phyloP scores from a whole-genome alignment of 2,888 invertebrate species.

The Trisateles emortualis region DNA sequence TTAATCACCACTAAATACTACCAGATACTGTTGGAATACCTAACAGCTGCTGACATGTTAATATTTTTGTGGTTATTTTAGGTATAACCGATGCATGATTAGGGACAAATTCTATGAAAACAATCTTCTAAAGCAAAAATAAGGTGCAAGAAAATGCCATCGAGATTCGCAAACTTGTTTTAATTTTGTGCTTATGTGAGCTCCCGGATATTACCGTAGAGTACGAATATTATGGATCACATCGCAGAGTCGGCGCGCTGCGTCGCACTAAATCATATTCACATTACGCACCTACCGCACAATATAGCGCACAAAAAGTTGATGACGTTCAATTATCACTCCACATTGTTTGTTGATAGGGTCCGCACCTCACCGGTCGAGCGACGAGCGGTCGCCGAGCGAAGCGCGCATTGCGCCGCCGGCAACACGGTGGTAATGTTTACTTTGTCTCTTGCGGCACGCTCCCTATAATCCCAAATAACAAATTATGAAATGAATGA shows the following conservation, averaged over 20 bases:
- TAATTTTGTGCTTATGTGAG: neutral
- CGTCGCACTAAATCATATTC: conserved; percentile 47
- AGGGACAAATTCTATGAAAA: too few species aligned
- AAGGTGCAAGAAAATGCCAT: neutral
- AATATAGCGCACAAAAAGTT: conserved; percentile 52
- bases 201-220: neutral
- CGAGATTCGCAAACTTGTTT: neutral
- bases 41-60: too few species aligned
- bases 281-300: conserved; percentile 56
- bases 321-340: conserved; percentile 67
- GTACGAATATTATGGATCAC: neutral
- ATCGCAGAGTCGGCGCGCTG: neutral
- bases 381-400: conserved; percentile 19
- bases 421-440: conserved; percentile 72
- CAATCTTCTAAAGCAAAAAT: neutral
- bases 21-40: too few species aligned
- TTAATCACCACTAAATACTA: too few species aligned
- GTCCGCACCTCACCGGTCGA: too few species aligned
- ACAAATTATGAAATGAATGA: conserved; percentile 85
- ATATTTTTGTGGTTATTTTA: too few species aligned
- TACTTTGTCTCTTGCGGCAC: conserved; percentile 83
- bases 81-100: too few species aligned
- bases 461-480: conserved; percentile 83
- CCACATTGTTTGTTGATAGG: conserved; percentile 58
- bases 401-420: conserved; percentile 21